Evolutionary conservation across 2,888 invertebrate genomes (phyloP).

Genomic region (Clunio marinus): DNA sequence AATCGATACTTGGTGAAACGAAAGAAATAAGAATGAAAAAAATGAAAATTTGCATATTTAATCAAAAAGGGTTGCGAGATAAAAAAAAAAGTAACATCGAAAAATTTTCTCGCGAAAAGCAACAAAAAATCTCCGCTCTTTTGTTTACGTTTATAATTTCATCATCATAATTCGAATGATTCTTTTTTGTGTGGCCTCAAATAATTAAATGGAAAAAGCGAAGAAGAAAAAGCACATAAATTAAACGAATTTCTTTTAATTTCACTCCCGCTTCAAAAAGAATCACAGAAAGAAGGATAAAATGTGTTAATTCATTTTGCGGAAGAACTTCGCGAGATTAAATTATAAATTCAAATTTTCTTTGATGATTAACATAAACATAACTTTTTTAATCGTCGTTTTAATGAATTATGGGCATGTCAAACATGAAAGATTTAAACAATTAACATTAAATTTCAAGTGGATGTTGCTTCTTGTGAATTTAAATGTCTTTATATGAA

Average conservation of each 20-base stretch:
- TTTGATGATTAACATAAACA: conserved; percentile 3
- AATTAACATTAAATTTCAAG: too few relatives aligned
- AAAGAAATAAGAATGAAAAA: background rate
- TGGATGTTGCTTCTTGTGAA: too few relatives aligned
- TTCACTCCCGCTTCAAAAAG: background rate
- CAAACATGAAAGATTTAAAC: too few relatives aligned
- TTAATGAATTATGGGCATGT: too few relatives aligned
- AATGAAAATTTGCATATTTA: conserved; percentile 15
- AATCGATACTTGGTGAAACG: conserved; percentile 10
- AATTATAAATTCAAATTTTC: conserved; percentile 16
- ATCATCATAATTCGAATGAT: conserved; percentile 8
- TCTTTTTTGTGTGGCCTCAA: conserved; percentile 9
- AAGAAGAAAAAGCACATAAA: conserved; percentile 3
- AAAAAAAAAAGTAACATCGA: too few relatives aligned
- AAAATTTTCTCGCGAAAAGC: conserved; percentile 13
- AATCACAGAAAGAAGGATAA: background rate
- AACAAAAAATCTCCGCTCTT: background rate
- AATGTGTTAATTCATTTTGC: background rate
- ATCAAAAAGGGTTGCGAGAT: conserved; percentile 15
- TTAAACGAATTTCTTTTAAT: conserved; percentile 1
- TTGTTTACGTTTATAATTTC: conserved; percentile 22
- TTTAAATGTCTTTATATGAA: too few relatives aligned
- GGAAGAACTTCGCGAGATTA: background rate
- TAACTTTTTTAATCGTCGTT: too few relatives aligned
- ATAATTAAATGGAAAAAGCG: conserved; percentile 18